These are phyloP conservation scores for Crematogaster levior DNA, from an alignment of 2,888 invertebrate genomes.

Conservation along the genomic window DNA sequence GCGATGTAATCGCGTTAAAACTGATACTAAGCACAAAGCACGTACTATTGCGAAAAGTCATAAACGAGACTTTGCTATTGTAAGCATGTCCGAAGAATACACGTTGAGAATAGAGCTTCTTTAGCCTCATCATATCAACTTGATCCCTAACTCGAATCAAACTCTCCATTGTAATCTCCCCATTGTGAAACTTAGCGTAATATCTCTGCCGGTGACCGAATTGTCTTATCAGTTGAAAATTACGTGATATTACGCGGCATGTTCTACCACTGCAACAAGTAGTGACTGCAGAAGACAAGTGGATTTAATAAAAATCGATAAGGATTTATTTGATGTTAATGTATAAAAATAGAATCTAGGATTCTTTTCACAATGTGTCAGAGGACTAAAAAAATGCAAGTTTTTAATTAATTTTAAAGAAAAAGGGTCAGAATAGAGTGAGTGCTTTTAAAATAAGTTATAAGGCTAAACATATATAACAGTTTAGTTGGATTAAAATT, in stretches of 20 bases:
- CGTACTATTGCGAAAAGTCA: constrained; percentile 11
- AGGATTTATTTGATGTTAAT: not conserved
- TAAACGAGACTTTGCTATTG: constrained; percentile 15
- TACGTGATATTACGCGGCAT: not conserved
- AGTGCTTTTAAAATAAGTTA: not conserved
- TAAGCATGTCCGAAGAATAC: constrained; percentile 9
- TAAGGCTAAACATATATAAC: not conserved
- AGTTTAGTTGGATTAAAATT: not conserved
- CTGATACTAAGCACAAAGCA: constrained; percentile 5
- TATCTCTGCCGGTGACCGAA: constrained; percentile 1
- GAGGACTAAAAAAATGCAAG: no score
- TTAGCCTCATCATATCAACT: not conserved
- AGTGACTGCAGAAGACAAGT: not conserved
- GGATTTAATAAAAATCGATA: constrained; percentile 9
- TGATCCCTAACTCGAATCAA: constrained; percentile 41
- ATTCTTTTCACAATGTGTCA: no score
- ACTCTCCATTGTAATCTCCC: constrained; percentile 22
- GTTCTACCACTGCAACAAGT: constrained; percentile 1
- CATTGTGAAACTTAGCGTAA: constrained; percentile 25
- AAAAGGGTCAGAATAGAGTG: no score
- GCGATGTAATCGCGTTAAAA: constrained; percentile 23
- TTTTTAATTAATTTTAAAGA: no score
- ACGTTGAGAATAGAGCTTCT: constrained; percentile 3
- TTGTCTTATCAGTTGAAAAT: constrained; percentile 25
- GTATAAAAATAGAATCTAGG: no score